These are phyloP conservation scores for Phymanthus crucifer DNA, from an alignment of 92 coral and sea anemone species.

Conservation along the genomic window DNA sequence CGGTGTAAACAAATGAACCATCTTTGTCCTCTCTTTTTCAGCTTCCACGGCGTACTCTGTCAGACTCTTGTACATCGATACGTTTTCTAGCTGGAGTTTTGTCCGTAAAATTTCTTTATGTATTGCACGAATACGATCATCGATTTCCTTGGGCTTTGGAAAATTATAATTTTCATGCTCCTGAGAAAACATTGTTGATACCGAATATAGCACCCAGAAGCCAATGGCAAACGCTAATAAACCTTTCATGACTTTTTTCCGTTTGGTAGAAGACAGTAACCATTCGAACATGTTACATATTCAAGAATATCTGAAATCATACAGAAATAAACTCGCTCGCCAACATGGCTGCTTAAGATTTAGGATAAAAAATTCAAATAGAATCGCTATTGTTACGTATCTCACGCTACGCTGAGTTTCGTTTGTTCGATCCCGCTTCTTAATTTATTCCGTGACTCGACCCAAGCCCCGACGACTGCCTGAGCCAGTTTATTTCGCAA, in stretches of 20 bases:
- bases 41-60: constrained; percentile 28
- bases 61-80: background rate
- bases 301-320: background rate
- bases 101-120: constrained; percentile 29
- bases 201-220: constrained; percentile 26
- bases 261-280: background rate
- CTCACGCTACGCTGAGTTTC: background rate
- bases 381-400: constrained; percentile 2
- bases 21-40: constrained; percentile 27
- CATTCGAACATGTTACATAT: background rate
- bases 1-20: constrained; percentile 14
- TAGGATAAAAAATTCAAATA: background rate
- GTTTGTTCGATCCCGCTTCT: background rate
- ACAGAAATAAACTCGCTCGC: background rate
- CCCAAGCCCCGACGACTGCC: background rate
- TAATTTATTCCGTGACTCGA: background rate
- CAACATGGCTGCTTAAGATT: background rate
- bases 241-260: too few relatives aligned
- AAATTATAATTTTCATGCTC: background rate
- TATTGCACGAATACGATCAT: constrained; percentile 25
- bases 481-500: background rate
- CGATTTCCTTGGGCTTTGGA: constrained; percentile 18
- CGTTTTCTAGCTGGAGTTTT: constrained; percentile 16
- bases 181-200: constrained; percentile 1
- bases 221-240: background rate